phyloP scores from a whole-genome alignment of 2,797 vertebrate species.

The Gobio occitaniae region DNA sequence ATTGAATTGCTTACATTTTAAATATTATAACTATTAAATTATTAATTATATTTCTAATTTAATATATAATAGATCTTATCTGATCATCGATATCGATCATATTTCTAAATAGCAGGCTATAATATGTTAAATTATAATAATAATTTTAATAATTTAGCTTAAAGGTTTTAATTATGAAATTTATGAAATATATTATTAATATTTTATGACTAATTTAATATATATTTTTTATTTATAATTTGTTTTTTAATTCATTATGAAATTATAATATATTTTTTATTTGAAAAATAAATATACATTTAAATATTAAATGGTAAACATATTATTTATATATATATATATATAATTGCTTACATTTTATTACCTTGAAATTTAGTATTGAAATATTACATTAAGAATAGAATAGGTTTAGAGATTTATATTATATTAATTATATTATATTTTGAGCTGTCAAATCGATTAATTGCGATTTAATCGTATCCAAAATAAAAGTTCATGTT shows the following conservation, averaged over 20 bases:
- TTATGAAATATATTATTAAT: not conserved
- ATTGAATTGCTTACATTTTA: not conserved
- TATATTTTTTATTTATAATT: not conserved
- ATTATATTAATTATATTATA: too few species aligned
- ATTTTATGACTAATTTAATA: not conserved
- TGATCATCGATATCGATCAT: too few species aligned
- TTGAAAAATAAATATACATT: not conserved
- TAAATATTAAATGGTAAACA: not conserved
- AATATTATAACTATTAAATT: not conserved
- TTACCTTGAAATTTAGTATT: too few species aligned
- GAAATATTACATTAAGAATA: not conserved
- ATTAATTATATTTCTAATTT: not conserved
- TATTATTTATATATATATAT: not conserved
- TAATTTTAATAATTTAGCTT: not conserved
- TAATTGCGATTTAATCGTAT: too few species aligned
- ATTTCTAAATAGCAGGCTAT: too few species aligned
- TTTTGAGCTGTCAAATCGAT: too few species aligned
- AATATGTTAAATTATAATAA: too few species aligned
- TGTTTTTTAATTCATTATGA: not conserved
- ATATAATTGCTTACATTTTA: not conserved
- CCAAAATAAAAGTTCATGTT: too few species aligned
- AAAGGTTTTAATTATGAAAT: not conserved
- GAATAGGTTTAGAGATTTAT: not conserved
- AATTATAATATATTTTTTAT: not conserved
- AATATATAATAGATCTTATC: not conserved